Evolutionary conservation across 2,888 invertebrate genomes (phyloP).

Genomic region (Adela reaumurella): DNA sequence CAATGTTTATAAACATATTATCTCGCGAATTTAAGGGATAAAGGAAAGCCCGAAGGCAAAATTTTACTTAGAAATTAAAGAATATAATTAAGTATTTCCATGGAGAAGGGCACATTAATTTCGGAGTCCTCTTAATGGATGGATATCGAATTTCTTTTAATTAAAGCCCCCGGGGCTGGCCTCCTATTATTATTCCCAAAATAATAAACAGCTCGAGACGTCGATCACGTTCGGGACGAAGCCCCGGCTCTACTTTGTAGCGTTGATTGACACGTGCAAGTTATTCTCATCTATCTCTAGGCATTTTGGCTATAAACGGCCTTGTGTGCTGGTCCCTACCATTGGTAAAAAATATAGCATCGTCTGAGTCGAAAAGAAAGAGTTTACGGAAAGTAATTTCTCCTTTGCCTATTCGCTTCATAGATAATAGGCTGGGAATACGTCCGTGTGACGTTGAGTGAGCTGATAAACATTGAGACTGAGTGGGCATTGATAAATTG

Average conservation of each 20-base stretch:
- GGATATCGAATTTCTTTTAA: slow-evolving; percentile 51
- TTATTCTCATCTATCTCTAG: too few relatives aligned
- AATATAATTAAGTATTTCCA: slow-evolving; percentile 56
- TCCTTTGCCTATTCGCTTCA: too few relatives aligned
- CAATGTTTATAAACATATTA: slow-evolving; percentile 52
- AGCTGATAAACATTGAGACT: too few relatives aligned
- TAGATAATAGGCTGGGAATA: too few relatives aligned
- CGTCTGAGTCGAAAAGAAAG: too few relatives aligned
- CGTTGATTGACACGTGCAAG: too few relatives aligned
- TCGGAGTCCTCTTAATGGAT: slow-evolving; percentile 48
- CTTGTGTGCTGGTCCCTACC: too few relatives aligned
- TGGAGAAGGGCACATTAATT: slow-evolving; percentile 43
- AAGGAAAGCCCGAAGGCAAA: slow-evolving; percentile 40
- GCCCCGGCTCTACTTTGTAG: background rate
- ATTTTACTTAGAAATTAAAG: slow-evolving; percentile 55
- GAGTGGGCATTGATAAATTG: too few relatives aligned
- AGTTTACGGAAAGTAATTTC: too few relatives aligned
- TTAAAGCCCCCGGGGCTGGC: slow-evolving; percentile 39
- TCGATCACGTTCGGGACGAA: background rate
- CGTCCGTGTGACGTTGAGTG: too few relatives aligned
- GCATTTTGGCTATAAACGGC: too few relatives aligned
- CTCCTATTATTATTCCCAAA: slow-evolving; percentile 37
- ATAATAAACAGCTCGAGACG: background rate
- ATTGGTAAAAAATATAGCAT: too few relatives aligned
- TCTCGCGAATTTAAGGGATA: slow-evolving; percentile 26